These are phyloP conservation scores for Brenthis ino DNA, from an alignment of 2,888 invertebrate genomes.

Conservation along the genomic window DNA sequence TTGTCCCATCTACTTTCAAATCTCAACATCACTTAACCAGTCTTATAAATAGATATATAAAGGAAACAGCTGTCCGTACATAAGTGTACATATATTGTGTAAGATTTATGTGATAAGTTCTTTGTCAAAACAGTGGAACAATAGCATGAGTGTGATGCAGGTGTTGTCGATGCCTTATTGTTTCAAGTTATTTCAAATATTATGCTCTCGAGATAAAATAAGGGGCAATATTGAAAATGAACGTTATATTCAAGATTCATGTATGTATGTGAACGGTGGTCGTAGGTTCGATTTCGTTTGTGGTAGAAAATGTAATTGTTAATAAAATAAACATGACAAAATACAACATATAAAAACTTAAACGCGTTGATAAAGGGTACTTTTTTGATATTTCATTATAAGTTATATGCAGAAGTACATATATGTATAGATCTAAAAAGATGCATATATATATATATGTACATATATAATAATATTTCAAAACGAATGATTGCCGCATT, in stretches of 20 bases:
- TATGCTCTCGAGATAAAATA: slow-evolving; percentile 26
- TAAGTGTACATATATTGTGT: slow-evolving; percentile 20
- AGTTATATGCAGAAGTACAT: too few relatives aligned
- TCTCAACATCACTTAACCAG: slow-evolving; percentile 16
- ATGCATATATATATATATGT: too few relatives aligned
- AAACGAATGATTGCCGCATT: slow-evolving; percentile 35
- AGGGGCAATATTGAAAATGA: slow-evolving; percentile 14
- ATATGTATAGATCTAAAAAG: too few relatives aligned
- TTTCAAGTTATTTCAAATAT: slow-evolving; percentile 35
- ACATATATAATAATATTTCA: not conserved
- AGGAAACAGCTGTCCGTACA: slow-evolving; percentile 18
- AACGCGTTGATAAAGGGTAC: too few relatives aligned
- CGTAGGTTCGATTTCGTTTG: too few relatives aligned
- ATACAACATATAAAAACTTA: too few relatives aligned
- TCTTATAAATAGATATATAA: slow-evolving; percentile 19
- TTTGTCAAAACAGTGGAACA: slow-evolving; percentile 50
- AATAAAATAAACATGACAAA: too few relatives aligned
- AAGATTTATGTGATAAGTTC: slow-evolving; percentile 47
- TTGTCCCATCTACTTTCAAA: not conserved
- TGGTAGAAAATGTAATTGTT: too few relatives aligned
- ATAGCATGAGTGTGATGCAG: slow-evolving; percentile 40
- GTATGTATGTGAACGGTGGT: not conserved
- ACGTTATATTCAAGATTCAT: not conserved
- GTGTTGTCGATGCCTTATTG: slow-evolving; percentile 37
- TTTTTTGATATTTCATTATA: too few relatives aligned